Evolutionary conservation across 2,888 invertebrate genomes (phyloP).

Genomic region (Drosophila picticornis): DNA sequence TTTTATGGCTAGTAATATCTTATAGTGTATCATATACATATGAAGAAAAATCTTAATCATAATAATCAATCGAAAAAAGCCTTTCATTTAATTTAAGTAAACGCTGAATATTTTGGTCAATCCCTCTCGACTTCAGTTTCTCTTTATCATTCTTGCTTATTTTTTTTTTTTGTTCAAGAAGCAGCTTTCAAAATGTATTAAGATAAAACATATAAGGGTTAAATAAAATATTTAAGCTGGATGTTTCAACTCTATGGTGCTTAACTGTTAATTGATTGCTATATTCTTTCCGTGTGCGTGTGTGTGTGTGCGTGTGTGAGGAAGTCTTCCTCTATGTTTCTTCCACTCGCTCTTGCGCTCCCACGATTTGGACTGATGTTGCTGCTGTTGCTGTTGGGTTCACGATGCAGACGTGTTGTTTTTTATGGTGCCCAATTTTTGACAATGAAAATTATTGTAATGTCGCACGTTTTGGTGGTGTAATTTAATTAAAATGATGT

Average conservation of each 20-base stretch:
- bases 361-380: conserved; percentile 13
- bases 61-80: not conserved
- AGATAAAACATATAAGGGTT: conserved; percentile 43
- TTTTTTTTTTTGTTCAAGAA: not conserved
- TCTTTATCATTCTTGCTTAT: not conserved
- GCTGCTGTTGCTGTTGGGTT: conserved; percentile 11
- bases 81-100: not conserved
- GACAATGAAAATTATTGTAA: conserved; percentile 80
- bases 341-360: conserved; percentile 7
- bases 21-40: not conserved
- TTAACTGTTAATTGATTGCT: conserved; percentile 82
- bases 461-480: conserved; percentile 76
- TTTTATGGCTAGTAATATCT: not conserved
- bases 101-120: not conserved
- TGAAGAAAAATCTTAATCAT: not conserved
- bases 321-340: conserved; percentile 8
- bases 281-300: conserved; percentile 61
- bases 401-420: conserved; percentile 73
- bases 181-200: not conserved
- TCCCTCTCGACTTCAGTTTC: not conserved
- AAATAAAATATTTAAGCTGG: conserved; percentile 44
- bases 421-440: conserved; percentile 75
- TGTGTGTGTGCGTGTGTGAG: conserved; percentile 14
- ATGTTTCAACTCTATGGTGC: conserved; percentile 46
- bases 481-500: conserved; percentile 82